These are phyloP conservation scores for Heterodera filipjevi DNA, from an alignment of 2,888 invertebrate species.

Conservation along the genomic window DNA sequence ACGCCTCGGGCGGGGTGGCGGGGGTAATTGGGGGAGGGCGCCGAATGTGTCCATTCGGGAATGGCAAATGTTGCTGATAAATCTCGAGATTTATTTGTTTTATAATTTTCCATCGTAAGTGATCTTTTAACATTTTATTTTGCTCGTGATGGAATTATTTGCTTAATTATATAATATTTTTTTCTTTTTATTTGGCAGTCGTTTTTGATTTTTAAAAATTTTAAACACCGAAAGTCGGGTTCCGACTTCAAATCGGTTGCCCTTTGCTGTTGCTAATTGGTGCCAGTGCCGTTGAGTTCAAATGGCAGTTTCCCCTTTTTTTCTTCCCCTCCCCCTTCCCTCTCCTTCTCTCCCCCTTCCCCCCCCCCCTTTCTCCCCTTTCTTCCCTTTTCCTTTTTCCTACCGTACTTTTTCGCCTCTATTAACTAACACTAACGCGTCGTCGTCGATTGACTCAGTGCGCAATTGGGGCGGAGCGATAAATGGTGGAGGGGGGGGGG, in stretches of 20 bases:
- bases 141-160: too few relatives aligned
- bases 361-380: background rate
- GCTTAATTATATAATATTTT: too few relatives aligned
- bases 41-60: background rate
- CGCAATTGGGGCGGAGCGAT: background rate
- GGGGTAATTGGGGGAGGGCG: background rate
- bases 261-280: too few relatives aligned
- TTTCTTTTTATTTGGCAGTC: too few relatives aligned
- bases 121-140: background rate
- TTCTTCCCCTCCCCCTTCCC: too few relatives aligned
- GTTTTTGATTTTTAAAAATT: too few relatives aligned
- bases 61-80: background rate
- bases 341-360: too few relatives aligned
- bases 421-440: background rate
- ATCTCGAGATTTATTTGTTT: background rate
- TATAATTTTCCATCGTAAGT: background rate
- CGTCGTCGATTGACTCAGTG: slow-evolving; percentile 5
- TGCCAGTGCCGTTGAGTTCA: too few relatives aligned
- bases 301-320: too few relatives aligned
- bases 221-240: too few relatives aligned
- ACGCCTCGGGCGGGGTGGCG: background rate
- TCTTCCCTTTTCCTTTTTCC: background rate
- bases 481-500: background rate
- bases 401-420: background rate
- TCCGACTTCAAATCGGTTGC: too few relatives aligned